These are phyloP conservation scores for Brachylomia viminalis DNA, from an alignment of 2,888 invertebrate species.

Conservation along the genomic window DNA sequence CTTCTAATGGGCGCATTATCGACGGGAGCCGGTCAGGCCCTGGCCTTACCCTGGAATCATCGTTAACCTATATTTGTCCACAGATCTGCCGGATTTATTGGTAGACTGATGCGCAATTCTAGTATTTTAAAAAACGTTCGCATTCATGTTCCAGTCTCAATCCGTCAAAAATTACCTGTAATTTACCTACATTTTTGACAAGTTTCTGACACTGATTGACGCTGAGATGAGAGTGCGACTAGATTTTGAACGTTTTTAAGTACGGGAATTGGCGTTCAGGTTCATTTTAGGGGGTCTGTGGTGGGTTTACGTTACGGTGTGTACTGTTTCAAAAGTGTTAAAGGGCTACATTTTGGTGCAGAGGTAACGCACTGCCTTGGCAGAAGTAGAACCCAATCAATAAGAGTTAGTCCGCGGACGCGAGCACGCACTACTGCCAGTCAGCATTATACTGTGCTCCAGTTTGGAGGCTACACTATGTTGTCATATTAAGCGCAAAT, in stretches of 20 bases:
- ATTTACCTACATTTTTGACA: no score
- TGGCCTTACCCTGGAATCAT: slow-evolving; percentile 46
- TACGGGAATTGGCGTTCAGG: no score
- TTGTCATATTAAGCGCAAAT: not conserved
- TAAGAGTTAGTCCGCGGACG: not conserved
- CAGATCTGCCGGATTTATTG: slow-evolving; percentile 18
- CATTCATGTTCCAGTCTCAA: no score
- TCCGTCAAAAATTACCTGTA: no score
- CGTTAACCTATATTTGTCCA: slow-evolving; percentile 52
- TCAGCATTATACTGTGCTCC: not conserved
- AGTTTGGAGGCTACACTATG: not conserved
- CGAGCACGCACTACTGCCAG: not conserved
- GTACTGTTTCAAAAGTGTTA: not conserved
- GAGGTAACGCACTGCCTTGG: no score
- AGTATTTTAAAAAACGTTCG: no score
- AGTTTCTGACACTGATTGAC: no score
- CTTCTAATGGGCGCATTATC: slow-evolving; percentile 57
- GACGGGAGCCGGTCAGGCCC: slow-evolving; percentile 32
- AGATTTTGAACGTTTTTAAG: no score
- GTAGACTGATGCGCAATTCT: not conserved
- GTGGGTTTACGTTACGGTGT: not conserved
- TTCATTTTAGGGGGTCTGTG: slow-evolving; percentile 1
- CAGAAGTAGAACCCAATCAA: not conserved
- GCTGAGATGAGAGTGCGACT: no score
- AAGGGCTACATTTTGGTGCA: not conserved